Evolutionary conservation across 2,797 vertebrate species (phyloP), one percentile per base, ranked within the genome.

Genomic region (Rhodeus uyekii): DNA sequence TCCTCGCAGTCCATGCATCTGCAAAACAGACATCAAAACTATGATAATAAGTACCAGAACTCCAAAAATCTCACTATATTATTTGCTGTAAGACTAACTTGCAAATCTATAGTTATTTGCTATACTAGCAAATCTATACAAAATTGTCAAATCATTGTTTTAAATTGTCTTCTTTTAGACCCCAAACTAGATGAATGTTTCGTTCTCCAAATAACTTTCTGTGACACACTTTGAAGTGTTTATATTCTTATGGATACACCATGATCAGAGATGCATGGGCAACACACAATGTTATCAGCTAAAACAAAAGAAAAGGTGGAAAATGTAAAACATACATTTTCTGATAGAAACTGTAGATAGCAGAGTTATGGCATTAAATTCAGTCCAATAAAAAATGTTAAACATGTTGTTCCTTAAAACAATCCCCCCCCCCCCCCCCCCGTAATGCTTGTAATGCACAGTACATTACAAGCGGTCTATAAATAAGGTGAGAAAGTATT

Each of bases 1-100:
- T 13, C 38, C 22, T 68, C 16, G 8, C 42, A 1, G 27, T 60
- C 14, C 6, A 60, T 39, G 63, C 73, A 55, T 50, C 63, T 76
- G 64, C 19, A 63, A 67, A 85, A 42, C 39, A 80, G 50, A 58
- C 44, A 61, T 53, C 36, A 87, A 86, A 78, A 39, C 8, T 36
- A 73, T 55, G 58, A 34, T 75, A 86, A 89, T 89, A 88, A 86
- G 19, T 19, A 64, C 19, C 65, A 80, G 61, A 80, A 19, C 55
- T 48, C 22, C 38, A 16, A 48, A 27, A 7, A 39, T 32, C 12
- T 14, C 5, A 58, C n/a, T n/a, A n/a, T n/a, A n/a, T n/a, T n/a
- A n/a, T n/a, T n/a, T n/a, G n/a, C n/a, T n/a, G n/a, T n/a, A n/a
- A n/a, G n/a, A n/a, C n/a, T n/a, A n/a, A n/a, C n/a, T n/a, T n/a